Evolutionary conservation across 2,888 invertebrate genomes (phyloP).

Genomic region (Caenorhabditis zanzibari): DNA sequence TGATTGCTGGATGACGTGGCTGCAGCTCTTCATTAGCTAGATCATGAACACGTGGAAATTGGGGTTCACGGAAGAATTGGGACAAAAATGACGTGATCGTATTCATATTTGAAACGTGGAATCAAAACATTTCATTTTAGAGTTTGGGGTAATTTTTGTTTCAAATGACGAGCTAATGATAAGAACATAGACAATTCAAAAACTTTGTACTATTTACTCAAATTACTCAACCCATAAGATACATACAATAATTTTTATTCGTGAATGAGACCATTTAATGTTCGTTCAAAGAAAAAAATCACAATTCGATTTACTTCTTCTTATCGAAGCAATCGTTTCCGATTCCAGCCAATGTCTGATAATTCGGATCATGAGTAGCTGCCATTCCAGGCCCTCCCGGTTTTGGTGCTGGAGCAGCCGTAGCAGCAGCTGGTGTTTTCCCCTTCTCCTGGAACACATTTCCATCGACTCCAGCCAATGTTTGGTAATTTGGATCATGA

Average conservation of each 20-base stretch:
- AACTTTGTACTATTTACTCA: too few species aligned
- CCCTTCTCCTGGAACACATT: slow-evolving; percentile 41
- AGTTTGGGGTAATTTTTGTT: too few species aligned
- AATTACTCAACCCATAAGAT: too few species aligned
- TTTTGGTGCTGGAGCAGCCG: slow-evolving; percentile 28
- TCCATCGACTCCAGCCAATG: slow-evolving; percentile 39
- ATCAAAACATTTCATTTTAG: too few species aligned
- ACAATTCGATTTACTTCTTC: slow-evolving; percentile 8
- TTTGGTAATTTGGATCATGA: slow-evolving; percentile 53
- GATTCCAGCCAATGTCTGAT: slow-evolving; percentile 53
- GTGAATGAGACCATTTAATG: background rate
- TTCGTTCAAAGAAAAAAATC: background rate
- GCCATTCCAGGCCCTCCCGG: slow-evolving; percentile 47
- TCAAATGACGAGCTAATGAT: too few species aligned
- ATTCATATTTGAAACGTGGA: too few species aligned
- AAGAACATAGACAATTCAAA: background rate
- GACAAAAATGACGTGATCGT: background rate
- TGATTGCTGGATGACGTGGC: slow-evolving; percentile 3
- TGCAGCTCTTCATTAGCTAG: background rate
- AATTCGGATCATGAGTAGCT: slow-evolving; percentile 51
- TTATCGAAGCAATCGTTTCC: slow-evolving; percentile 45
- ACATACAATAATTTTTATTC: slow-evolving; percentile 1
- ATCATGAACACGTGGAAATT: background rate
- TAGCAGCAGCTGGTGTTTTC: slow-evolving; percentile 9
- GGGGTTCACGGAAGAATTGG: background rate